phyloP scores from a whole-genome alignment of 2,113 vertebrate genomes.

The Scartelaos histophorus region DNA sequence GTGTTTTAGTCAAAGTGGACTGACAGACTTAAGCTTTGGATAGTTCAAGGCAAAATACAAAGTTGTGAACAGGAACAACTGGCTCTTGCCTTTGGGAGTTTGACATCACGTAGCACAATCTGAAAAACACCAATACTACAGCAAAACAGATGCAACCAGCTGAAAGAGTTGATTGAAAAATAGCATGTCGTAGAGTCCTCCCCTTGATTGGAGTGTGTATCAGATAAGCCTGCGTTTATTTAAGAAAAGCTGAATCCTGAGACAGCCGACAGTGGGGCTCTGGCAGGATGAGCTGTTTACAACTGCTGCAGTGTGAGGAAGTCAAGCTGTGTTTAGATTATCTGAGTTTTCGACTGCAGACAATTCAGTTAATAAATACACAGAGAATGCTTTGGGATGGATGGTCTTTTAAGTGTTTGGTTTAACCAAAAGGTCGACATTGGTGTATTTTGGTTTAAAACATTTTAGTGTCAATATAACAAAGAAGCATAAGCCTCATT shows the following conservation, averaged over 20 bases:
- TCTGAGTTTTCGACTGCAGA: slow-evolving; percentile 30
- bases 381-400: slow-evolving; percentile 24
- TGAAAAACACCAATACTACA: too few species aligned
- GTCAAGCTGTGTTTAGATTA: slow-evolving; percentile 56
- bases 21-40: too few species aligned
- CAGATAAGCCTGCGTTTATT: slow-evolving; percentile 36
- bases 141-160: background rate
- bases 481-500: slow-evolving; percentile 18
- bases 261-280: slow-evolving; percentile 26
- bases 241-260: slow-evolving; percentile 41
- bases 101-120: too few species aligned
- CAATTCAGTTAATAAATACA: slow-evolving; percentile 53
- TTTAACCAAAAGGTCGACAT: slow-evolving; percentile 43
- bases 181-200: background rate
- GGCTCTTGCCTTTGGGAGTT: too few species aligned
- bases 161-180: background rate
- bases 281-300: slow-evolving; percentile 26
- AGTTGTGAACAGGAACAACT: too few species aligned
- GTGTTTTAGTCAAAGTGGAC: too few species aligned
- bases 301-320: slow-evolving; percentile 35
- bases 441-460: slow-evolving; percentile 41
- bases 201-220: slow-evolving; percentile 7
- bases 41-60: too few species aligned
- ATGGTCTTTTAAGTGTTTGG: slow-evolving; percentile 39
- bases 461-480: slow-evolving; percentile 13